Conservation (phyloP, 2,113 vertebrate species). For the Crotalus viridis region DNA sequence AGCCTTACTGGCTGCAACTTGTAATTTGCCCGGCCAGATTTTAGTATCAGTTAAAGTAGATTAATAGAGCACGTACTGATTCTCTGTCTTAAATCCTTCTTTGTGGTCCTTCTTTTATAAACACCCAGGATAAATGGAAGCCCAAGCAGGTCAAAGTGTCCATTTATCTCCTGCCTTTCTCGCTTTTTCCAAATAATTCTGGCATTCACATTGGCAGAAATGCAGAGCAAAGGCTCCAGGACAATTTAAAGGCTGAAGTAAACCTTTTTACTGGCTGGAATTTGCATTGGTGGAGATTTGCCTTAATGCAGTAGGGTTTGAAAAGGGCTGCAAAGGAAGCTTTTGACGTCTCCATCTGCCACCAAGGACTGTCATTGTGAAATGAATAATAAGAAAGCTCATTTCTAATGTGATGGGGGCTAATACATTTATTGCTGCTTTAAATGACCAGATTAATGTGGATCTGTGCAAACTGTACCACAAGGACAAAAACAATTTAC, state of each 20-base stretch:
- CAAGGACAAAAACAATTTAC: slow-evolving; percentile 74
- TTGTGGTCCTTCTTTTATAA: slow-evolving; percentile 22
- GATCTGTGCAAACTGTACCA: slow-evolving; percentile 62
- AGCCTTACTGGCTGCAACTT: slow-evolving; percentile 64
- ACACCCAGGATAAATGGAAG: slow-evolving; percentile 55
- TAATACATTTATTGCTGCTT: slow-evolving; percentile 61
- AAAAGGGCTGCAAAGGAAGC: slow-evolving; percentile 14
- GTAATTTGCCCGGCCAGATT: slow-evolving; percentile 70
- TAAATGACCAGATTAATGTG: slow-evolving; percentile 70
- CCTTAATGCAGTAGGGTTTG: slow-evolving; percentile 28
- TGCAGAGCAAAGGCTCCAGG: slow-evolving; percentile 34
- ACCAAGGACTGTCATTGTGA: slow-evolving; percentile 60
- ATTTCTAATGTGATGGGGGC: slow-evolving; percentile 44
- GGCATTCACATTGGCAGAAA: slow-evolving; percentile 41
- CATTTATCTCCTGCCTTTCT: slow-evolving; percentile 57
- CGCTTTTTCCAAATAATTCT: slow-evolving; percentile 60
- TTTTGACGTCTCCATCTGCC: slow-evolving; percentile 46
- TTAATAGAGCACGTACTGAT: slow-evolving; percentile 69
- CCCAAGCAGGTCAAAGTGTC: slow-evolving; percentile 60
- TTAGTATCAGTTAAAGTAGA: slow-evolving; percentile 72
- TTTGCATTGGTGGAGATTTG: slow-evolving; percentile 15
- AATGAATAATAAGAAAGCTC: slow-evolving; percentile 58
- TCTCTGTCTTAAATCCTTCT: slow-evolving; percentile 67
- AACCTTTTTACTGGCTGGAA: slow-evolving; percentile 39
- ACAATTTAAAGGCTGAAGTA: slow-evolving; percentile 52